phyloP scores from a whole-genome alignment of 2,888 invertebrate species.

The Volucella zonaria region DNA sequence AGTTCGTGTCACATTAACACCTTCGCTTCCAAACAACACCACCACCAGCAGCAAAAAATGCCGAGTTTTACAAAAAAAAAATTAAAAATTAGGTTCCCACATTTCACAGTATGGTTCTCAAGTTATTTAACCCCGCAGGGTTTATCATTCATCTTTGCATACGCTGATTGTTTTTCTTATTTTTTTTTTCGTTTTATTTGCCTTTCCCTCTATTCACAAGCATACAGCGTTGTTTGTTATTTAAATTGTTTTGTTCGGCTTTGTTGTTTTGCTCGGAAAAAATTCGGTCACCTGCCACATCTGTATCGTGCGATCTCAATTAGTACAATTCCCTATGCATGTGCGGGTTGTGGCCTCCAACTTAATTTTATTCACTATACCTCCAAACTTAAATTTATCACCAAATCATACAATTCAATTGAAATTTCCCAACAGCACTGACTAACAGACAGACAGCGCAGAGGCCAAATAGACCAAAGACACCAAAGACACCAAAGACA shows the following conservation, averaged over 20 bases:
- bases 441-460: neutral
- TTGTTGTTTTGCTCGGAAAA: neutral
- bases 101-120: neutral
- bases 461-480: neutral
- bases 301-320: constrained; percentile 54
- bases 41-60: too few species aligned
- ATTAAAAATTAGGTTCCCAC: too few species aligned
- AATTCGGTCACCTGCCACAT: constrained; percentile 32
- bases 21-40: too few species aligned
- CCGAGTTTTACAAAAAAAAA: too few species aligned
- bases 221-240: neutral
- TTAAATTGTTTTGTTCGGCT: neutral
- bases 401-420: constrained; percentile 38
- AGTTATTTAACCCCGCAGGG: neutral
- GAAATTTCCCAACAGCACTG: constrained; percentile 24
- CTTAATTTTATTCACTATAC: constrained; percentile 23
- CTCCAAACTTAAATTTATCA: constrained; percentile 15
- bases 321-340: constrained; percentile 37
- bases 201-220: neutral
- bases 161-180: neutral
- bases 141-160: constrained; percentile 1
- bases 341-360: constrained; percentile 11
- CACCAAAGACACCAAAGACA: neutral
- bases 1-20: too few species aligned
- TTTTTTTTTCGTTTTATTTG: constrained; percentile 2